phyloP scores from a whole-genome alignment of 2,113 vertebrate species.

The Addax nasomaculatus region DNA sequence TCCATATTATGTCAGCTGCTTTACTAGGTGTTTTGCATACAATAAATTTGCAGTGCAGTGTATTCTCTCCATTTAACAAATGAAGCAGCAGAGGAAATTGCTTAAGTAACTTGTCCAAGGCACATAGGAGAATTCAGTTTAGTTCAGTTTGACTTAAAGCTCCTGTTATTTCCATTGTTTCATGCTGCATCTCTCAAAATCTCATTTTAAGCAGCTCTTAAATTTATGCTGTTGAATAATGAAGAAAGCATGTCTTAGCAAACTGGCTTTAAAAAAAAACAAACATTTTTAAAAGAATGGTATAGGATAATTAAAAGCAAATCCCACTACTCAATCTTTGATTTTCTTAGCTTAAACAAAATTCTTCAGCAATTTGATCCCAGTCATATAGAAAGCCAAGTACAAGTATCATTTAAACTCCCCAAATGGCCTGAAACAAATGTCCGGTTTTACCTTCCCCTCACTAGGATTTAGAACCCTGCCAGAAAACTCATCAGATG shows the following conservation, averaged over 20 bases:
- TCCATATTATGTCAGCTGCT: not conserved
- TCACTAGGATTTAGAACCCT: not conserved
- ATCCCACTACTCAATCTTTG: not conserved
- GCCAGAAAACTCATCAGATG: not conserved
- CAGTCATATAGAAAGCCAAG: not conserved
- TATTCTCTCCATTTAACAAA: not conserved
- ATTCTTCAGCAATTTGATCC: not conserved
- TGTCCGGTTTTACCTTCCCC: not conserved
- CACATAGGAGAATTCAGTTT: not conserved
- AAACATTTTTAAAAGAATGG: not conserved
- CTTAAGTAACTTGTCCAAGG: not conserved
- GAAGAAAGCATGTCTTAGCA: slow-evolving; percentile 10
- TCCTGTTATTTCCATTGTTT: not conserved
- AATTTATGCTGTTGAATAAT: not conserved
- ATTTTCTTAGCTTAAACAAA: not conserved
- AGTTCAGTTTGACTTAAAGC: not conserved
- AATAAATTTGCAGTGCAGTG: not conserved
- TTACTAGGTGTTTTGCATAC: not conserved
- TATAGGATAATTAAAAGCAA: not conserved
- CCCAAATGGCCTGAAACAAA: not conserved
- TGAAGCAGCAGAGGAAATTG: not conserved
- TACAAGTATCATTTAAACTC: slow-evolving; percentile 2
- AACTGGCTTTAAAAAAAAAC: not conserved
- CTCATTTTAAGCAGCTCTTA: slow-evolving; percentile 23
- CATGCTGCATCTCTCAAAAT: not conserved